phyloP scores from a whole-genome alignment of 37 sponge, comb jelly and placozoan species.

The Halichondria panicea region DNA sequence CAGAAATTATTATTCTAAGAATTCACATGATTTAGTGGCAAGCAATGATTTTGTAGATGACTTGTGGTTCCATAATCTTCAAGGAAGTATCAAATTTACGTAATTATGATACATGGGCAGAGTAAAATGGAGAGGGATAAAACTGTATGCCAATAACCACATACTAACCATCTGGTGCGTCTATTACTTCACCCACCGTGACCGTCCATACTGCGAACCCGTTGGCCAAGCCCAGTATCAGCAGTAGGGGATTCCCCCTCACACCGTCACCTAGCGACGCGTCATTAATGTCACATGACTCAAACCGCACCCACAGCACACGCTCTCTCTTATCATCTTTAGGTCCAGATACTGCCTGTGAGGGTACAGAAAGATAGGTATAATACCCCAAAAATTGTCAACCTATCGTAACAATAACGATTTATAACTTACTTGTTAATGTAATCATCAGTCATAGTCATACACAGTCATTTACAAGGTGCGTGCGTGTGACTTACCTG shows the following conservation, averaged over 20 bases:
- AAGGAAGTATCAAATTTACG: neutral
- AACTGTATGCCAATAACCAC: too few species aligned
- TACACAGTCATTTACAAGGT: neutral
- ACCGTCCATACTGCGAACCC: constrained; percentile 69
- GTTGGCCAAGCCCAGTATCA: constrained; percentile 52
- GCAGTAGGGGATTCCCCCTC: constrained; percentile 37
- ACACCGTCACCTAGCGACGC: neutral
- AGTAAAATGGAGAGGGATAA: too few species aligned
- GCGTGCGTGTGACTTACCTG: constrained; percentile 40
- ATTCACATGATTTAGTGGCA: too few species aligned
- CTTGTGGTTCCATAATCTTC: neutral
- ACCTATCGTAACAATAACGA: too few species aligned
- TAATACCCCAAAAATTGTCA: neutral
- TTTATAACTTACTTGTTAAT: too few species aligned
- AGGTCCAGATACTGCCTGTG: constrained; percentile 23
- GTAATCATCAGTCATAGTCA: neutral
- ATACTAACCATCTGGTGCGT: too few species aligned
- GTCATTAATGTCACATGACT: constrained; percentile 48
- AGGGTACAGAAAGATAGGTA: constrained; percentile 3
- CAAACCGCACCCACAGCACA: constrained; percentile 71
- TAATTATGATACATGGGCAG: too few species aligned
- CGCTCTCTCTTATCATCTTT: constrained; percentile 42
- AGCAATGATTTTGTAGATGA: neutral
- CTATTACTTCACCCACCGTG: constrained; percentile 41
- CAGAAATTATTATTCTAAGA: too few species aligned